These are phyloP conservation scores for Balaenoptera acutorostrata DNA, from an alignment of 2,113 vertebrate genomes.

Conservation along the genomic window DNA sequence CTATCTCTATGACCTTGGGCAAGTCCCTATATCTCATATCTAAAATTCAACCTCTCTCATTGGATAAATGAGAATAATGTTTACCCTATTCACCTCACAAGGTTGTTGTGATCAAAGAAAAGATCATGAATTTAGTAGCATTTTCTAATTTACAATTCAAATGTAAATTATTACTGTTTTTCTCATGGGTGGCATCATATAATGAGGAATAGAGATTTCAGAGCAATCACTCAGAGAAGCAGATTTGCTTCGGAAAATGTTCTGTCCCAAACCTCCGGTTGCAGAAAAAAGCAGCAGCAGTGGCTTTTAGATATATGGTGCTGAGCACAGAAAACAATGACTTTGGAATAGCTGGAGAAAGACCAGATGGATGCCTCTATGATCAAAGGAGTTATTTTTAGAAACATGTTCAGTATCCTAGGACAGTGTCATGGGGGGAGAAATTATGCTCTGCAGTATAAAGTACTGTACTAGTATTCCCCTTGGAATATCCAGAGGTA, in stretches of 20 bases:
- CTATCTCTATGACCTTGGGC: not conserved
- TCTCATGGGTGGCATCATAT: not conserved
- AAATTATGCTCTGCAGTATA: not conserved
- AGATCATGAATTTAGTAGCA: not conserved
- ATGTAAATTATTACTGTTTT: not conserved
- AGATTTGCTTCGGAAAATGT: constrained; percentile 12
- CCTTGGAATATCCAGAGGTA: not conserved
- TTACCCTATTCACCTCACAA: not conserved
- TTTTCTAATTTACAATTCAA: constrained; percentile 23
- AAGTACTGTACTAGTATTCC: not conserved
- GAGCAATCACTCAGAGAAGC: not conserved
- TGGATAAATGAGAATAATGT: not conserved
- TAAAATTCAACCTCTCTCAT: not conserved
- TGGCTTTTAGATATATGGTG: not conserved
- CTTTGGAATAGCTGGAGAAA: constrained; percentile 58
- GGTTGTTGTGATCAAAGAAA: not conserved
- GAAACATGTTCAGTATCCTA: constrained; percentile 57
- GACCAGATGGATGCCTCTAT: constrained; percentile 60
- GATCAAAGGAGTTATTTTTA: constrained; percentile 66
- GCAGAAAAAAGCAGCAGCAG: not conserved
- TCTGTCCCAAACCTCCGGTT: constrained; percentile 12
- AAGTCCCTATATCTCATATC: not conserved
- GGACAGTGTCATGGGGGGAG: constrained; percentile 38
- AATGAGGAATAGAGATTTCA: constrained; percentile 15
- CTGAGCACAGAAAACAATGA: not conserved